These are phyloP conservation scores for Pseudopodoces humilis DNA, from an alignment of 2,113 vertebrate species.

Conservation along the genomic window DNA sequence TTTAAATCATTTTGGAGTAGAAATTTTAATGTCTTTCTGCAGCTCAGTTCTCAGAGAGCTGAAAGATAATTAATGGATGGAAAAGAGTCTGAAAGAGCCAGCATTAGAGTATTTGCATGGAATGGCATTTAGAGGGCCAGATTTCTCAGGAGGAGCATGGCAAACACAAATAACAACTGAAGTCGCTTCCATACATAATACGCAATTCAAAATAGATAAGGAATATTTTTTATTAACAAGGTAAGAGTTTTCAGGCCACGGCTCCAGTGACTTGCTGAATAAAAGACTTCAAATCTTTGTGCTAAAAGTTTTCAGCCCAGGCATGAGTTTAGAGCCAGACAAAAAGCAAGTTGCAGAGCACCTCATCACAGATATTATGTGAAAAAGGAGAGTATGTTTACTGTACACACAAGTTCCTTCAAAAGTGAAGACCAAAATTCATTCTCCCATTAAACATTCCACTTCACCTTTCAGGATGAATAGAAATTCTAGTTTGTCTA, in stretches of 20 bases:
- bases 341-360: background rate
- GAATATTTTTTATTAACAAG: background rate
- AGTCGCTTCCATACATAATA: background rate
- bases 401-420: background rate
- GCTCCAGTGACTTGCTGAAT: background rate
- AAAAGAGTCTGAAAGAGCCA: background rate
- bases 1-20: background rate
- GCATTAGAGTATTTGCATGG: background rate
- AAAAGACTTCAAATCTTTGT: background rate
- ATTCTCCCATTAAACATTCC: background rate
- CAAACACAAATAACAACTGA: background rate
- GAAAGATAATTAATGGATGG: constrained; percentile 23
- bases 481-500: background rate
- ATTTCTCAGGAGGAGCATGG: background rate
- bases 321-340: background rate
- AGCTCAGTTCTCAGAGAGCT: background rate
- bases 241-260: background rate
- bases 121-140: constrained; percentile 10
- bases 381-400: background rate
- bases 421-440: background rate
- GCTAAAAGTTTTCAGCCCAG: background rate
- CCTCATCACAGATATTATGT: background rate
- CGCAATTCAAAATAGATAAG: background rate
- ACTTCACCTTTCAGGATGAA: background rate
- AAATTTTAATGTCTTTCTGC: background rate